Conservation (phyloP, 2,113 vertebrate species). For the Limnothrissa miodon region DNA sequence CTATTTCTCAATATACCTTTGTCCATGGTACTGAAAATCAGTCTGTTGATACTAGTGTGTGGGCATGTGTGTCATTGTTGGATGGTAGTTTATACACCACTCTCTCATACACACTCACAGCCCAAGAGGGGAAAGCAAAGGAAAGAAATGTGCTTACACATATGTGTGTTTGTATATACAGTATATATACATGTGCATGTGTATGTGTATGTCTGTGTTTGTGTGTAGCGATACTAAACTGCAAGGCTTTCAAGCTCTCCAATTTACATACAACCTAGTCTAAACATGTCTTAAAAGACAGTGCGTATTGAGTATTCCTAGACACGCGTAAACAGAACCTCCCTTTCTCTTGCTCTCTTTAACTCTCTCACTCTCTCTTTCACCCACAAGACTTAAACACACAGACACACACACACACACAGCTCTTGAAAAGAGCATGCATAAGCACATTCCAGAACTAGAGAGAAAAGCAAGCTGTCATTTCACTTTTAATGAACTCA, state of each 20-base stretch:
- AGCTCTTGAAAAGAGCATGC: conserved; percentile 6
- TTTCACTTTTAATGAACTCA: conserved; percentile 3
- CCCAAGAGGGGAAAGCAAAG: not conserved
- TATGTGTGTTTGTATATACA: not conserved
- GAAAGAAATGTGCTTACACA: not conserved
- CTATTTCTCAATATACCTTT: not conserved
- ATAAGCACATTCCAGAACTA: not conserved
- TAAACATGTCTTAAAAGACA: not conserved
- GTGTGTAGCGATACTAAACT: not conserved
- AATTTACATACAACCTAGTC: not conserved
- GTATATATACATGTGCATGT: not conserved
- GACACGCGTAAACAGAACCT: not conserved
- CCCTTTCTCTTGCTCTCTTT: not conserved
- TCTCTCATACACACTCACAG: not conserved
- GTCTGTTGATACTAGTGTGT: not conserved
- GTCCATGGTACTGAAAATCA: not conserved
- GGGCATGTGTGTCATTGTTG: not conserved
- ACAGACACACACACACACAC: conserved; percentile 1
- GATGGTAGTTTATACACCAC: not conserved
- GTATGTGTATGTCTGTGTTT: not conserved
- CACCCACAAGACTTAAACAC: not conserved
- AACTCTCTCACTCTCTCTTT: not conserved
- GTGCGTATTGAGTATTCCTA: not conserved
- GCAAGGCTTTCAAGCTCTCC: not conserved
- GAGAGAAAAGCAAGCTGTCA: conserved; percentile 12